A percentile compares a stretch with the other conserved stretches of the same genome.
These are phyloP conservation scores for Pediacus dermestoides DNA, from an alignment of 2,888 invertebrate species.

Conservation along the genomic window DNA sequence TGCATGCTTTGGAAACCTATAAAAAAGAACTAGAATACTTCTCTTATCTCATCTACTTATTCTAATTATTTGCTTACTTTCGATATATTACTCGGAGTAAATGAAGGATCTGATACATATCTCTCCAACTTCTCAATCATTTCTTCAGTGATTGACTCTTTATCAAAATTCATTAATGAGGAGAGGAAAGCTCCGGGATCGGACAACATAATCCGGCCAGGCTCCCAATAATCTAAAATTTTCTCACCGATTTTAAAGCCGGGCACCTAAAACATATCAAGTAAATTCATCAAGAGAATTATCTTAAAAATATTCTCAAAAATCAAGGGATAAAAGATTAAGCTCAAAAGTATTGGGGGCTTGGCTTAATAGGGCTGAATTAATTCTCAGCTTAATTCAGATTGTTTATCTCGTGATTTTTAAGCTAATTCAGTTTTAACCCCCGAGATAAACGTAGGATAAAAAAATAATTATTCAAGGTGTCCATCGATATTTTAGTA, in stretches of 20 bases:
- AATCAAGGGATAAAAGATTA: too few species aligned
- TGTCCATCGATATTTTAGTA: too few species aligned
- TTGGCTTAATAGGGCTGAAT: too few species aligned
- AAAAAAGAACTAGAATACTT: constrained; percentile 17
- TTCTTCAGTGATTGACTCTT: constrained; percentile 76
- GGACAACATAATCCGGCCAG: constrained; percentile 74
- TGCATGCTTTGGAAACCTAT: constrained; percentile 75
- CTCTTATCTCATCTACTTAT: not conserved
- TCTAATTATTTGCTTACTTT: constrained; percentile 50
- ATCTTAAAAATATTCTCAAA: too few species aligned
- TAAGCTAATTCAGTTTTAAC: too few species aligned
- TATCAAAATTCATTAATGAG: constrained; percentile 81
- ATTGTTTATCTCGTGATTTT: too few species aligned
- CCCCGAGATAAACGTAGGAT: too few species aligned
- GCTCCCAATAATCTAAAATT: constrained; percentile 85
- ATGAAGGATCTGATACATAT: constrained; percentile 73
- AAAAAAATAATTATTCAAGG: too few species aligned
- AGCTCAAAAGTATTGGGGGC: too few species aligned
- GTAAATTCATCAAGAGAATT: too few species aligned
- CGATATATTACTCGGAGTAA: constrained; percentile 74
- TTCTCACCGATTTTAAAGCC: constrained; percentile 72
- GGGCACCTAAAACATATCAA: constrained; percentile 52
- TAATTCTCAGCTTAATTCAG: too few species aligned
- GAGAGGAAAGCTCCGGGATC: constrained; percentile 82
- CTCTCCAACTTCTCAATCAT: constrained; percentile 78